phyloP scores from a whole-genome alignment of 2,113 vertebrate species.

The Paraplagusia blochii region DNA sequence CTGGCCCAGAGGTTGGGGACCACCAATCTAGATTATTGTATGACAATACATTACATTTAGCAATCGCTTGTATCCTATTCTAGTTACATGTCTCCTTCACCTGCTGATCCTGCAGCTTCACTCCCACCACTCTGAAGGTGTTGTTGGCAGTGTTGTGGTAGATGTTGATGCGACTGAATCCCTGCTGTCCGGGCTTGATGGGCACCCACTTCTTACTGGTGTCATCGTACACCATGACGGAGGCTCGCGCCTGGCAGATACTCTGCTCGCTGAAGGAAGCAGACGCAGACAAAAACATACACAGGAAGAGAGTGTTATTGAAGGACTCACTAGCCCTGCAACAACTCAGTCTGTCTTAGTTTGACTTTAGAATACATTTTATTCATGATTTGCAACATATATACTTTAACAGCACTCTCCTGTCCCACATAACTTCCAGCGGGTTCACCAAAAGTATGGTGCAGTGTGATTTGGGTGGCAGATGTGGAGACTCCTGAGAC shows the following conservation, averaged over 20 bases:
- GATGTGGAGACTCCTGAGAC: too few relatives aligned
- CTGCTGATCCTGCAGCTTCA: conserved; percentile 98
- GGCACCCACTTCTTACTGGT: conserved; percentile 99
- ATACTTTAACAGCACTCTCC: background rate
- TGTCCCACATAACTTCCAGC: too few relatives aligned
- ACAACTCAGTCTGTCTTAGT: too few relatives aligned
- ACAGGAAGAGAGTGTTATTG: background rate
- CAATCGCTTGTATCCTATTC: too few relatives aligned
- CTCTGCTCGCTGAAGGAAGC: conserved; percentile 88
- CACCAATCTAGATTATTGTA: too few relatives aligned
- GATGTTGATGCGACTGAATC: conserved; percentile 98
- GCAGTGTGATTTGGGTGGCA: too few relatives aligned
- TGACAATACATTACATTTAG: too few relatives aligned
- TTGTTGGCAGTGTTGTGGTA: conserved; percentile 97
- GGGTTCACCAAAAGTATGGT: too few relatives aligned
- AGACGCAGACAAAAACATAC: conserved; percentile 16
- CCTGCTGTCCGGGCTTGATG: conserved; percentile 96
- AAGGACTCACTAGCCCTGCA: too few relatives aligned
- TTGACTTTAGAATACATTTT: too few relatives aligned
- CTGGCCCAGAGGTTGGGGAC: too few relatives aligned
- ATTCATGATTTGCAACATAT: too few relatives aligned
- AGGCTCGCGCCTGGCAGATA: conserved; percentile 98
- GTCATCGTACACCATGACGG: conserved; percentile 99
- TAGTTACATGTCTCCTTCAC: conserved; percentile 61
- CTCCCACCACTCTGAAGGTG: conserved; percentile 95